Evolutionary conservation across 2,113 vertebrate genomes (phyloP).

Genomic region (Bungarus multicinctus): DNA sequence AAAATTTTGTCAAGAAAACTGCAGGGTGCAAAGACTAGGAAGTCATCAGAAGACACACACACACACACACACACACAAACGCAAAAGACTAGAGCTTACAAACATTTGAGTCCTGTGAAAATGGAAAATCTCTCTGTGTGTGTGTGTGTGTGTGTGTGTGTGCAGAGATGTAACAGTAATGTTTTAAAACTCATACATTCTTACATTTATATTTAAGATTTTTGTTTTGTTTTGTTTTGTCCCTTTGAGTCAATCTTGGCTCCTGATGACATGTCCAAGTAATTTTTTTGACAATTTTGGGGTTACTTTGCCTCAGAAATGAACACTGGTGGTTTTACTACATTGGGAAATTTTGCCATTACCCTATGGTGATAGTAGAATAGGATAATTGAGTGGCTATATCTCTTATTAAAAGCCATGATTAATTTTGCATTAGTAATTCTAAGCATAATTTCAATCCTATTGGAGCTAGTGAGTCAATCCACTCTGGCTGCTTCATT

Average conservation of each 20-base stretch:
- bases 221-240: not conserved
- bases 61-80: no score
- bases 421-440: not conserved
- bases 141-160: not conserved
- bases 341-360: not conserved
- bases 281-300: not conserved
- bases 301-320: not conserved
- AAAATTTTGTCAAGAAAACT: not conserved
- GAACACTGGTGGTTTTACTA: not conserved
- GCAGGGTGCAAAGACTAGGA: not conserved
- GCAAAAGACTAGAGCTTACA: not conserved
- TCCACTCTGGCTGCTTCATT: not conserved
- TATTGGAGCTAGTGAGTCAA: not conserved
- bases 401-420: not conserved
- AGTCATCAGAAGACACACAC: not conserved
- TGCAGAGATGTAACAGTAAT: not conserved
- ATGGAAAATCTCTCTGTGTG: not conserved
- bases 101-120: not conserved
- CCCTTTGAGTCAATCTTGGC: not conserved
- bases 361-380: not conserved
- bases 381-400: not conserved
- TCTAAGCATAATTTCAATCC: not conserved
- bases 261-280: not conserved
- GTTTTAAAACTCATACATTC: not conserved
- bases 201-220: not conserved